Evolutionary conservation across 2,113 vertebrate species (phyloP), one percentile per base, ranked within the genome.

Genomic region (Amphiprion ocellaris): DNA sequence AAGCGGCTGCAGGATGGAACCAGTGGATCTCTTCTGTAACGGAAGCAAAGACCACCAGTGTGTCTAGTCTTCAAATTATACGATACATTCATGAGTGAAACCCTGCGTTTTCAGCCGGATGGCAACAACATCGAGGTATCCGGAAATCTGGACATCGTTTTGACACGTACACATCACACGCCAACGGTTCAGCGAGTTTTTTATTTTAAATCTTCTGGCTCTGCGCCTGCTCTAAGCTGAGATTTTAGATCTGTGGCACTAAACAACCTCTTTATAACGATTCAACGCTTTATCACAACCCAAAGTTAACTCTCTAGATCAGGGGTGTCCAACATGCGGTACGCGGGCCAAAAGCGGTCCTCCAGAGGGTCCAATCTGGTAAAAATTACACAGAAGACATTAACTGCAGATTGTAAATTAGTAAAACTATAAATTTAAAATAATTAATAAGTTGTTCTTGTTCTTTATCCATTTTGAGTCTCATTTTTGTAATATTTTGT

Each of bases 1-100:
- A 4, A 10, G 47, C 23, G 7, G 26, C 28, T 4, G 12, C 19
- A 12, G 56, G 46, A 21, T 21, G 60, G 47, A 1, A 15, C 46
- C 10, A 44, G 59, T 5, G 24, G 24, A 3, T 63, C 11, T 24
- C 11, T 30, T 19, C 44, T 28, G 41, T n/a, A 69, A 68, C 11
- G 24, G 44, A 70, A 30, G 41, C 21, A 54, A 58, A 39, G 17
- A 59, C 41, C 11, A 39, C 52, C 61, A 70, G 41, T 23, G 47
- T 60, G 60, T 54, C 33, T 37, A 19, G 59, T 70, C 41, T 62
- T 24, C 23, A 44, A 81, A 77, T 21, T 33, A 10, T 39, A 71
- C 52, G 11, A 50, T 87, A 89, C 87, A 92, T 92, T 87, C 86
- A 75, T 55, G 44, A 89, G 71, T 50, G 24, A 54, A 80, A 79